Evolutionary conservation across 2,113 vertebrate genomes (phyloP), one percentile per base, ranked within the genome.

Genomic region (Thomomys bottae): DNA sequence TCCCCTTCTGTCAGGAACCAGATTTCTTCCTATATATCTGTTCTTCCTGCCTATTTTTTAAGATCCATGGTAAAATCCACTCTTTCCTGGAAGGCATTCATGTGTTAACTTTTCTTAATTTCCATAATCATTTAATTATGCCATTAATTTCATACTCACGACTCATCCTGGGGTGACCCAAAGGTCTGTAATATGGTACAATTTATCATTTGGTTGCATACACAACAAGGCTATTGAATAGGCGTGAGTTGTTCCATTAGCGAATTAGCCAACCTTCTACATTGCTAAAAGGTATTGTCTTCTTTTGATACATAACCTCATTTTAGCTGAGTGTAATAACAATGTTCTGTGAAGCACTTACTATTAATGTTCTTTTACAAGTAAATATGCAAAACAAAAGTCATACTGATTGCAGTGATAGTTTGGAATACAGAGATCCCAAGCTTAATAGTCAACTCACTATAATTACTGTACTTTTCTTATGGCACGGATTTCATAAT

Each of bases 361-460:
- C 17, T 45, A 73, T 78, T 68, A 71, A 36, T 87, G 12, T 84
- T 49, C 14, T 82, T 85, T 85, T 70, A 92, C 59, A 90, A 92
- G 4, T 76, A 24, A 92, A 85, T 83, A 81, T 63, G 68, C 8
- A n/a, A 34, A 70, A 18, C 66, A 59, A 83, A n/a, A 85, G 6
- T 70, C 38, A 36, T 32, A 83, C 38, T 87, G 17, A 54, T 23
- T 30, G 2, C 45, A 40, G 28, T 72, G 71, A 73, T 94, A 84
- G 73, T 68, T 63, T 11, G 40, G 30, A 7, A 84, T 24, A 40
- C 54, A 73, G 66, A 24, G 15, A 40, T 66, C 81, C 59, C 45
- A 90, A 93, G 17, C 4, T 90, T 73, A 63, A 73, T 83, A 76
- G 42, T 73, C 24, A 82, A 86, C 30, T 71, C 49, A 85, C 18